phyloP scores from a whole-genome alignment of 2,888 invertebrate genomes.

The Odontothrips loti region DNA sequence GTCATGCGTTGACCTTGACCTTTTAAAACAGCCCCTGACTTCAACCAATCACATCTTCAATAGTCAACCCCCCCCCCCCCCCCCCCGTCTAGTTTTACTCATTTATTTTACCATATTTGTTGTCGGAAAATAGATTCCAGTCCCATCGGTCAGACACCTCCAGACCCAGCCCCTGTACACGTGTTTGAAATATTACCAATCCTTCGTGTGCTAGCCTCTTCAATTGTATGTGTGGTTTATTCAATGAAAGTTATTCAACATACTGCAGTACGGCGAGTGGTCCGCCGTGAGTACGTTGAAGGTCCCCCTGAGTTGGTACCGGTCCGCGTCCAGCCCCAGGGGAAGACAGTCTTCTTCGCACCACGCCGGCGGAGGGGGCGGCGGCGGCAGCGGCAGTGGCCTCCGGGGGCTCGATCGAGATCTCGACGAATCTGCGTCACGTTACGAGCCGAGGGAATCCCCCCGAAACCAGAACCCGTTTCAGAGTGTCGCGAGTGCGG shows the following conservation, averaged over 20 bases:
- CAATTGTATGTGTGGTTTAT: no score
- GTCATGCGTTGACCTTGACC: no score
- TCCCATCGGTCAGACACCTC: no score
- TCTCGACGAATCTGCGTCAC: no score
- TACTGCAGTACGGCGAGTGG: conserved; percentile 35
- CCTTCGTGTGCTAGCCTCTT: neutral
- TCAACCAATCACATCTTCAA: no score
- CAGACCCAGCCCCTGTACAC: no score
- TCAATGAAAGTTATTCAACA: neutral
- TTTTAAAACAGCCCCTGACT: neutral
- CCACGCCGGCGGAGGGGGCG: conserved; percentile 24
- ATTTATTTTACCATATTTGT: neutral
- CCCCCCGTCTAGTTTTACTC: neutral
- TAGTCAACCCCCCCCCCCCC: neutral
- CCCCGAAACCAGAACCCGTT: no score
- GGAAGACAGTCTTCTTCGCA: conserved; percentile 32
- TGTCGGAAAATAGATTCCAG: neutral
- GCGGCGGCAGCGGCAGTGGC: neutral
- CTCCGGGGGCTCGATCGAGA: no score
- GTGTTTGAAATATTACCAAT: no score
- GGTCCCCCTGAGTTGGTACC: conserved; percentile 33
- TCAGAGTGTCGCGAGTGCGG: no score
- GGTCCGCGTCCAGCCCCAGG: conserved; percentile 35
- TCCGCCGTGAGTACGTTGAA: conserved; percentile 34
- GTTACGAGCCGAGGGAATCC: no score